A percentile compares a stretch with the other conserved stretches of the same genome.
These are phyloP conservation scores for Exocentrus adspersus DNA, from an alignment of 2,888 invertebrate species.

Conservation along the genomic window DNA sequence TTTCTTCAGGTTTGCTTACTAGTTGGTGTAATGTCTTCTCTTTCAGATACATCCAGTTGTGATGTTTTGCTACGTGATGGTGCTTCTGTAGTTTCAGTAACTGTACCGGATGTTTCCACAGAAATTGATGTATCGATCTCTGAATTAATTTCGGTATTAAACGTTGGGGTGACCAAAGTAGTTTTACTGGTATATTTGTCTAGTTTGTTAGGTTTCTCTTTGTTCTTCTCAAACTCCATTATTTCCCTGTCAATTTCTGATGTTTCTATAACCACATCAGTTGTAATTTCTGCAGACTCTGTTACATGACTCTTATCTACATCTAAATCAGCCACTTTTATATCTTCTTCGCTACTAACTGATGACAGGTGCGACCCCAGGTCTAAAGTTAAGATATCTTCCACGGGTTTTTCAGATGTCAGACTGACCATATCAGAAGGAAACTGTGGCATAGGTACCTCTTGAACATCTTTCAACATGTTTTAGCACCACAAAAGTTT, in stretches of 20 bases:
- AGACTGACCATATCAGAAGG: slow-evolving; percentile 60
- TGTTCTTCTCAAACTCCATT: slow-evolving; percentile 58
- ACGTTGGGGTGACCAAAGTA: slow-evolving; percentile 48
- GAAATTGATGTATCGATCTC: slow-evolving; percentile 15
- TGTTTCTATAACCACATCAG: slow-evolving; percentile 46
- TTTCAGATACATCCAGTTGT: slow-evolving; percentile 3
- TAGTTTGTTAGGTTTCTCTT: slow-evolving; percentile 58
- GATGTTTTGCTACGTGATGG: neutral
- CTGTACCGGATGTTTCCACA: too few relatives aligned
- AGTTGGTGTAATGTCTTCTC: slow-evolving; percentile 27
- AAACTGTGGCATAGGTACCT: slow-evolving; percentile 68
- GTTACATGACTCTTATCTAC: slow-evolving; percentile 53
- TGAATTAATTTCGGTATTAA: slow-evolving; percentile 36
- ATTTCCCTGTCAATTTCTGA: slow-evolving; percentile 51
- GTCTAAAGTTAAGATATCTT: slow-evolving; percentile 60
- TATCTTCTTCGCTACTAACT: slow-evolving; percentile 50
- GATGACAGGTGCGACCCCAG: slow-evolving; percentile 54
- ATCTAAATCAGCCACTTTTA: slow-evolving; percentile 44
- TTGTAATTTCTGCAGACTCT: slow-evolving; percentile 49
- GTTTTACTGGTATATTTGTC: slow-evolving; percentile 52
- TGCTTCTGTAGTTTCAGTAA: slow-evolving; percentile 22
- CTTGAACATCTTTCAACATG: too few relatives aligned
- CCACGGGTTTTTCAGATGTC: slow-evolving; percentile 58
- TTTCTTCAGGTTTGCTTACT: slow-evolving; percentile 12
- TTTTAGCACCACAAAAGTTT: too few relatives aligned